Conservation (phyloP, 2,888 invertebrate genomes). For the Trissolcus japonicus region DNA sequence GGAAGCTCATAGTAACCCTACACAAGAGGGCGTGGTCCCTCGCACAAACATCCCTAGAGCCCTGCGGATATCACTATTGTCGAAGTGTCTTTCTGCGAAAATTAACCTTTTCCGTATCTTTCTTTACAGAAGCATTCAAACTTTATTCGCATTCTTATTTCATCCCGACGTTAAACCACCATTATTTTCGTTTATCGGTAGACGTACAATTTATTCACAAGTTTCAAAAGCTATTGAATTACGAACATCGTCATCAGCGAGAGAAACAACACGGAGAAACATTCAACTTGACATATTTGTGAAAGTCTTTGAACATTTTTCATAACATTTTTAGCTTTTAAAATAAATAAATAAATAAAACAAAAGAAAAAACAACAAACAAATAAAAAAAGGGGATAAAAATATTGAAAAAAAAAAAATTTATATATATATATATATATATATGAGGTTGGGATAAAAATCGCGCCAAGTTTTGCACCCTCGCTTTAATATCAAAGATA, state of each 20-base stretch:
- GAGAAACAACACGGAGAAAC: constrained; percentile 10
- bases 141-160: constrained; percentile 33
- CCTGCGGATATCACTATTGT: constrained; percentile 51
- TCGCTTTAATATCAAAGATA: constrained; percentile 27
- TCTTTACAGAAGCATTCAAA: constrained; percentile 41
- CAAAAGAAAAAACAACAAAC: too few species aligned
- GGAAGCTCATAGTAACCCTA: constrained; percentile 67
- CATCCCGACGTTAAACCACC: constrained; percentile 27
- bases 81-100: constrained; percentile 52
- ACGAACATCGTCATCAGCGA: constrained; percentile 18
- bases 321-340: too few species aligned
- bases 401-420: too few species aligned
- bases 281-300: constrained; percentile 1
- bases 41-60: constrained; percentile 39
- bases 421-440: too few species aligned
- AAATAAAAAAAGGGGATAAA: too few species aligned
- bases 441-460: too few species aligned
- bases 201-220: constrained; percentile 47
- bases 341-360: too few species aligned
- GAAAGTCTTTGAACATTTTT: background rate
- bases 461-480: background rate
- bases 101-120: constrained; percentile 56
- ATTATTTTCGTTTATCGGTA: constrained; percentile 35
- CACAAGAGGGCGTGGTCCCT: constrained; percentile 68
- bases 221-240: constrained; percentile 42